Percentiles rank a stretch among this genome's conserved stretches.
Evolutionary conservation across 2,113 vertebrate genomes (phyloP).

Genomic region (Eurypyga helias): DNA sequence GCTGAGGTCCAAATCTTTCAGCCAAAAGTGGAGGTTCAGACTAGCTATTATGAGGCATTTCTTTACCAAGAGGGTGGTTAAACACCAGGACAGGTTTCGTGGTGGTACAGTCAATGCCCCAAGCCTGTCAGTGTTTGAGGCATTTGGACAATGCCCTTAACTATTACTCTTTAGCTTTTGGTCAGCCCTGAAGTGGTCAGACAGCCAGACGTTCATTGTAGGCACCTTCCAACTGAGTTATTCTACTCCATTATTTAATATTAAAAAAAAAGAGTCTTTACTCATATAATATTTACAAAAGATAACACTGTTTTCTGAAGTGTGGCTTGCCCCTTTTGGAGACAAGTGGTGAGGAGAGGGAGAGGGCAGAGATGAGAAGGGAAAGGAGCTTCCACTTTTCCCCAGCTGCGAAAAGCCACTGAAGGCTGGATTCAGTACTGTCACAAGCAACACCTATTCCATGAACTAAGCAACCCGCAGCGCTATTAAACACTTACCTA

Average conservation of each 20-base stretch:
- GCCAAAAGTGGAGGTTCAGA: background rate
- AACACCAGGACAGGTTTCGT: background rate
- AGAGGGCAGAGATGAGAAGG: background rate
- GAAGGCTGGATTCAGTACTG: background rate
- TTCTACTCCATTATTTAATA: background rate
- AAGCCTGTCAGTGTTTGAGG: background rate
- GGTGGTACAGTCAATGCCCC: background rate
- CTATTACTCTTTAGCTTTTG: background rate
- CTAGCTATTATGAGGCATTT: background rate
- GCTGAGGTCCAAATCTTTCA: background rate
- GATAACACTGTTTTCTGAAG: background rate
- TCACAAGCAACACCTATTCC: background rate
- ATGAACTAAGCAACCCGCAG: background rate
- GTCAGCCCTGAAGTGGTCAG: background rate
- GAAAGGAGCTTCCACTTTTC: background rate
- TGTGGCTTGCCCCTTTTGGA: background rate
- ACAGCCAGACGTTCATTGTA: background rate
- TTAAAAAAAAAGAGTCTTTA: background rate
- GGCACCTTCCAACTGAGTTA: background rate
- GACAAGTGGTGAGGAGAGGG: background rate
- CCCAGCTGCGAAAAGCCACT: background rate
- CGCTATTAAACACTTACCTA: slow-evolving; percentile 81
- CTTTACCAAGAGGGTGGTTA: background rate
- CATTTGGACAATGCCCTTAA: background rate
- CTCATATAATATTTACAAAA: background rate